A percentile compares a stretch with the other conserved stretches of the same genome.
phyloP scores from a whole-genome alignment of 2,888 invertebrate species.

The Linyphia triangularis region DNA sequence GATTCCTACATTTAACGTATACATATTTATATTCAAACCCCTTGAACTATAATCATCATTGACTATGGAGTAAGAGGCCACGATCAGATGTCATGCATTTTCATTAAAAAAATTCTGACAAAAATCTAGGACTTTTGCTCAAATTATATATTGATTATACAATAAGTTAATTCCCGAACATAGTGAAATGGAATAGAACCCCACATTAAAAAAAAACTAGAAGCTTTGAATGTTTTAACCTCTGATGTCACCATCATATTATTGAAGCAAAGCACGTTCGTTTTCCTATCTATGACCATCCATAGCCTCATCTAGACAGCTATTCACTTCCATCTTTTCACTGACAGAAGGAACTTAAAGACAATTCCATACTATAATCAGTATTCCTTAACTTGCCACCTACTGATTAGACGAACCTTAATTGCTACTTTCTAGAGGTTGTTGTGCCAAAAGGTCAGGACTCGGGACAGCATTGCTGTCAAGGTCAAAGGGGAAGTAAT shows the following conservation, averaged over 20 bases:
- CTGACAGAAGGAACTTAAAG: slow-evolving; percentile 1
- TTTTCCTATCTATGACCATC: slow-evolving; percentile 24
- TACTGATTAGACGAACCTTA: slow-evolving; percentile 63
- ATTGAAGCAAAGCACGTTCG: slow-evolving; percentile 41
- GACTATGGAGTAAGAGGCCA: background rate
- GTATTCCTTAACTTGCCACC: slow-evolving; percentile 60
- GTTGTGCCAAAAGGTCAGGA: slow-evolving; percentile 28
- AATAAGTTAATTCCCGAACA: background rate
- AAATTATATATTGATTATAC: slow-evolving; percentile 19
- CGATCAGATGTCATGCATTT: slow-evolving; percentile 2
- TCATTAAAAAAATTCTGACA: background rate
- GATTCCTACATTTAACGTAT: background rate
- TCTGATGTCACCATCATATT: slow-evolving; percentile 27
- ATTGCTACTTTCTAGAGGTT: slow-evolving; percentile 53
- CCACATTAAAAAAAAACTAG: background rate
- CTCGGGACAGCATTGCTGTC: slow-evolving; percentile 25
- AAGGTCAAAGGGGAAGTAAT: slow-evolving; percentile 34
- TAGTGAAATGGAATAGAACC: slow-evolving; percentile 15
- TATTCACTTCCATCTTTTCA: slow-evolving; percentile 20
- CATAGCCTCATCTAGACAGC: slow-evolving; percentile 17
- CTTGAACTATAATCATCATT: slow-evolving; percentile 8
- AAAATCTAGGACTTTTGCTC: background rate
- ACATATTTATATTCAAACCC: background rate
- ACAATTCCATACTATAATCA: slow-evolving; percentile 53
- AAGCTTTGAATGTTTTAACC: slow-evolving; percentile 47